phyloP scores from a whole-genome alignment of 1,140 invertebrate species.

The Drosophila repleta region DNA sequence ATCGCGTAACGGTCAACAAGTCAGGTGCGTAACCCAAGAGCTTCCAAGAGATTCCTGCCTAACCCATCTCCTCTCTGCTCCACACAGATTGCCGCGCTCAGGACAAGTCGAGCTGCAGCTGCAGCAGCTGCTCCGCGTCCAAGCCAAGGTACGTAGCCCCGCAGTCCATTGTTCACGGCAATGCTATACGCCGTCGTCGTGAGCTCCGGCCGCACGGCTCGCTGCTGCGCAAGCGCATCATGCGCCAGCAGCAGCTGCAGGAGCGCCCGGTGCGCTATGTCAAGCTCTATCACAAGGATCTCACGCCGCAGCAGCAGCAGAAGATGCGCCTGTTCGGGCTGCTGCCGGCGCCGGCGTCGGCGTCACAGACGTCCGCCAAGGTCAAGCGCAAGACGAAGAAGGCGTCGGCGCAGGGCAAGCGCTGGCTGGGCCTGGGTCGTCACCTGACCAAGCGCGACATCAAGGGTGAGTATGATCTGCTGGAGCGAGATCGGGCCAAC shows the following conservation, averaged over 20 bases:
- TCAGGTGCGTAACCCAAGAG: conserved; percentile 53
- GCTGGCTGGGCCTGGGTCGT: conserved; percentile 37
- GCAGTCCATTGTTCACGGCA: conserved; percentile 27
- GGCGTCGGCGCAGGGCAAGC: conserved; percentile 10
- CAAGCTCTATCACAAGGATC: conserved; percentile 73
- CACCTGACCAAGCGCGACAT: conserved; percentile 71
- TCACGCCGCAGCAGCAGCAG: conserved; percentile 48
- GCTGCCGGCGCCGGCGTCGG: background rate
- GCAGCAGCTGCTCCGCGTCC: conserved; percentile 59
- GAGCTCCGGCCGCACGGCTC: conserved; percentile 52
- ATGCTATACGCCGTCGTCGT: conserved; percentile 68
- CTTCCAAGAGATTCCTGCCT: no score
- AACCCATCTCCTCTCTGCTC: background rate
- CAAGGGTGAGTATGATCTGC: conserved; percentile 75
- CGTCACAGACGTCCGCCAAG: background rate
- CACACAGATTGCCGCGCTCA: conserved; percentile 62
- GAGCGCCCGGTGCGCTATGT: conserved; percentile 65
- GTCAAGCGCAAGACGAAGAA: conserved; percentile 73
- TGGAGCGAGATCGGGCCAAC: conserved; percentile 68
- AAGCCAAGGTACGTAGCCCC: conserved; percentile 71
- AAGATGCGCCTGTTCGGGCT: conserved; percentile 44
- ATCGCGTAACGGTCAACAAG: conserved; percentile 67
- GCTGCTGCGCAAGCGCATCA: conserved; percentile 54
- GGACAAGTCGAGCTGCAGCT: conserved; percentile 52
- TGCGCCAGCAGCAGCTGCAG: conserved; percentile 66